Evolutionary conservation across 2,797 vertebrate species (phyloP), one percentile per base, ranked within the genome.

Genomic region (Etheostoma perlongum): DNA sequence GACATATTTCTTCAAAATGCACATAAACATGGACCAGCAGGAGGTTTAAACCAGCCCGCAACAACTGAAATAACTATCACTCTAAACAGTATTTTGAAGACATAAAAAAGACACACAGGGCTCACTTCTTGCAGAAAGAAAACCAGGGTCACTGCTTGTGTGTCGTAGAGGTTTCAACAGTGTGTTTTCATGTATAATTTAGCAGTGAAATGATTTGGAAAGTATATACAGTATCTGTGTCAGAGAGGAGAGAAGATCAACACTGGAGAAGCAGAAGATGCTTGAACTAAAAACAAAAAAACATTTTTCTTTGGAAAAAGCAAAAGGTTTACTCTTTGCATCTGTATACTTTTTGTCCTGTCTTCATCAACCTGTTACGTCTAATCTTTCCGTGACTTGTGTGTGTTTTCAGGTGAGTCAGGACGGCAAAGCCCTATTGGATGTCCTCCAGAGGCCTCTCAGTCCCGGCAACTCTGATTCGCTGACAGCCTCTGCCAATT

Each of bases 401-500:
- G 2, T 84, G 25, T 84, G 30, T 87, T 9, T 83, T 23, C 83
- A 99, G 98, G 98, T 99, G 60, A 99, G 98, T 91, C 98, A 99
- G 89, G 98, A 99, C 53, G 98, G 98, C 61, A 99, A 99, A 92
- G 98, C 98, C 4, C 85, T 99, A 54, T 78, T 99, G 92, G 98
- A 99, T 69, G 97, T 99, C 67, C 95, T 99, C 16, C 98, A 99
- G 93, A 96, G 98, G 54, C 98, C 98, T 14, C 92, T 99, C 89
- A 97, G 98, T 85, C 98, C 98, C 0, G 97, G 97, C 16, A 99
- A 99, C 90, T 95, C 98, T 0, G 98, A 99, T 59, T 99, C 98
- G 4, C 95, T 99, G 85, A 99, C 98, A 0, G 98, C 98, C 58
- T 97, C 97, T 6, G 98, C 98, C 76, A 99, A 99, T 90, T 99